These are phyloP conservation scores for Amia ocellicauda DNA, from an alignment of 2,113 vertebrate genomes.

Conservation along the genomic window DNA sequence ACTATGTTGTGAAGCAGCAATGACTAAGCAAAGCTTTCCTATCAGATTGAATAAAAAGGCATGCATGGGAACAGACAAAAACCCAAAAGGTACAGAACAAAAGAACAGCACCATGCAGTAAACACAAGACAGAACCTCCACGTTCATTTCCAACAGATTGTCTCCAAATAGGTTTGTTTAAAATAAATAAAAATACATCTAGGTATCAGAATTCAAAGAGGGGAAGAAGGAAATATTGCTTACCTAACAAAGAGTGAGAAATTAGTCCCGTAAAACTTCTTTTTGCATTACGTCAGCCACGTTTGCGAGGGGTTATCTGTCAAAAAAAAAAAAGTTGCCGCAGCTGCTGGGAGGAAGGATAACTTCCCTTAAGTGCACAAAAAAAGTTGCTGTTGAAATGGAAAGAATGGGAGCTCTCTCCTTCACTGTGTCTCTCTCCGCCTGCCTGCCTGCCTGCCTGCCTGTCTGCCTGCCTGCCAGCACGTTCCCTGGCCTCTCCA, in stretches of 20 bases:
- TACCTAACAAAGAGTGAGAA: slow-evolving; percentile 54
- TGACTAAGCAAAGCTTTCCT: slow-evolving; percentile 19
- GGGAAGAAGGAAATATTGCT: slow-evolving; percentile 45
- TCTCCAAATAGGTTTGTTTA: not conserved
- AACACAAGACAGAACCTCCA: not conserved
- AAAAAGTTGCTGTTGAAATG: slow-evolving; percentile 56
- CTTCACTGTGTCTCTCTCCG: slow-evolving; percentile 22
- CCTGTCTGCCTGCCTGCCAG: slow-evolving; percentile 28
- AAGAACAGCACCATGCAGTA: slow-evolving; percentile 49
- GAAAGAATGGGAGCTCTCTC: slow-evolving; percentile 37
- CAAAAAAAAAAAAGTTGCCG: slow-evolving; percentile 42
- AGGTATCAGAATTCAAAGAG: slow-evolving; percentile 28
- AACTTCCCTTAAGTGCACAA: slow-evolving; percentile 48
- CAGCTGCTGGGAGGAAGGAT: slow-evolving; percentile 36
- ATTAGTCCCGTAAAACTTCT: slow-evolving; percentile 48
- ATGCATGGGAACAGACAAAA: slow-evolving; percentile 42
- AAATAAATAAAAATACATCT: not conserved
- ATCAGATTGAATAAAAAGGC: slow-evolving; percentile 15
- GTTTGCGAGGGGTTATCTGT: slow-evolving; percentile 44
- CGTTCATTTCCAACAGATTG: not conserved
- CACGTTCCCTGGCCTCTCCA: slow-evolving; percentile 40
- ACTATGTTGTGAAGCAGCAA: not conserved
- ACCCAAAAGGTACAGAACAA: slow-evolving; percentile 64
- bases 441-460: slow-evolving; percentile 12
- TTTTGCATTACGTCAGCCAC: slow-evolving; percentile 39